A percentile compares a stretch with the other conserved stretches of the same genome.
Conservation (phyloP, 2,888 invertebrate genomes). For the Notodonta ziczac region DNA sequence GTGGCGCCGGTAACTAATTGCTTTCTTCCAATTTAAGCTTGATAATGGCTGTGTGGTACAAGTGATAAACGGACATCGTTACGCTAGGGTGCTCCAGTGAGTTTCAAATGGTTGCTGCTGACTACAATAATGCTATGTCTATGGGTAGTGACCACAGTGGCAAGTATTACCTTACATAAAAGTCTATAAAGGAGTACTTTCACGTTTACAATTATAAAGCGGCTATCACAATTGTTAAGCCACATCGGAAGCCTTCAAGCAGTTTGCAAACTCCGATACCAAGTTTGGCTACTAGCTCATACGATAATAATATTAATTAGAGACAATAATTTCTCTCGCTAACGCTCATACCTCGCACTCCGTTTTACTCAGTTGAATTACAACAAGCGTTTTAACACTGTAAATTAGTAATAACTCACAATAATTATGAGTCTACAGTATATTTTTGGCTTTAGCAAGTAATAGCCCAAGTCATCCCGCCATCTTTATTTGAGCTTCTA, state of each 20-base stretch:
- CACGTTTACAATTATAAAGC: no score
- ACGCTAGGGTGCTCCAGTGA: no score
- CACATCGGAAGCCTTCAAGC: no score
- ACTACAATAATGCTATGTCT: no score
- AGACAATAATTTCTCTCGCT: constrained; percentile 1
- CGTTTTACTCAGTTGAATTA: constrained; percentile 1
- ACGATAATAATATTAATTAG: not conserved
- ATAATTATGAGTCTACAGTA: not conserved
- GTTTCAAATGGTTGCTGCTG: no score
- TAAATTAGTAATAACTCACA: not conserved
- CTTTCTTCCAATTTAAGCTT: constrained; percentile 77
- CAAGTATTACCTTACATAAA: no score
- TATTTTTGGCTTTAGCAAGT: not conserved
- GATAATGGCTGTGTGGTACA: constrained; percentile 56
- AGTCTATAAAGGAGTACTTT: no score
- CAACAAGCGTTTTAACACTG: not conserved
- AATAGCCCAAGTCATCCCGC: not conserved
- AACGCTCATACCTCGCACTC: constrained; percentile 2
- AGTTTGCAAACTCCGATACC: no score
- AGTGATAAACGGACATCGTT: constrained; percentile 18
- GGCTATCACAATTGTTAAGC: no score
- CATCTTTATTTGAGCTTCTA: no score
- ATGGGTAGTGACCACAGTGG: no score
- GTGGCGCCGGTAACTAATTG: constrained; percentile 67
- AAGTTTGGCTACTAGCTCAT: no score